A percentile compares a stretch with the other conserved stretches of the same genome.
Conservation (phyloP, 2,797 vertebrate species). For the Hyperoplus immaculatus region DNA sequence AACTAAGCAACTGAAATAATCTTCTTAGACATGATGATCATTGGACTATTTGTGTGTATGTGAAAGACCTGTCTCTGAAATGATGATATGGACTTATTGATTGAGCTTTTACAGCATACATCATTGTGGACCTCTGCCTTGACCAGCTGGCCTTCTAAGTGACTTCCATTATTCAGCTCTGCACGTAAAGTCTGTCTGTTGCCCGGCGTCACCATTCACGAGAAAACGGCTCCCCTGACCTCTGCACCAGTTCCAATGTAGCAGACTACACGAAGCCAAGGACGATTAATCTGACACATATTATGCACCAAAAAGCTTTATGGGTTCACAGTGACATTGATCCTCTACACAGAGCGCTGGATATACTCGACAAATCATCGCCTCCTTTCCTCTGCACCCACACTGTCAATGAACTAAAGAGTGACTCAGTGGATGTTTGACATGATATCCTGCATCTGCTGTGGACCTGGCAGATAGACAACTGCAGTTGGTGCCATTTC, state of each 20-base stretch:
- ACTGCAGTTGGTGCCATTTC: conserved; percentile 9
- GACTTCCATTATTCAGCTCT: conserved; percentile 1
- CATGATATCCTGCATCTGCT: conserved; percentile 14
- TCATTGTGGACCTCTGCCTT: neutral
- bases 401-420: neutral
- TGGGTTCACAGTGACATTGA: conserved; percentile 18
- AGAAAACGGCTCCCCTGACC: conserved; percentile 4
- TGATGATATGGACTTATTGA: neutral
- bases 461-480: conserved; percentile 26
- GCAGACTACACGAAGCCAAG: conserved; percentile 25
- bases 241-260: conserved; percentile 5
- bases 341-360: conserved; percentile 30
- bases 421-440: conserved; percentile 37
- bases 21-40: neutral
- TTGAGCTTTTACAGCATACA: neutral
- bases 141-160: conserved; percentile 19
- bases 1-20: conserved; percentile 7
- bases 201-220: neutral
- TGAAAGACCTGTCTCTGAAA: neutral
- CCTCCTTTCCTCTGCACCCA: conserved; percentile 12
- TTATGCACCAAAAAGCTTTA: neutral
- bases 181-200: neutral
- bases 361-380: conserved; percentile 15
- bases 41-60: conserved; percentile 25
- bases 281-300: conserved; percentile 19